phyloP scores from a whole-genome alignment of 1,140 invertebrate genomes.

The Drosophila nikananu region DNA sequence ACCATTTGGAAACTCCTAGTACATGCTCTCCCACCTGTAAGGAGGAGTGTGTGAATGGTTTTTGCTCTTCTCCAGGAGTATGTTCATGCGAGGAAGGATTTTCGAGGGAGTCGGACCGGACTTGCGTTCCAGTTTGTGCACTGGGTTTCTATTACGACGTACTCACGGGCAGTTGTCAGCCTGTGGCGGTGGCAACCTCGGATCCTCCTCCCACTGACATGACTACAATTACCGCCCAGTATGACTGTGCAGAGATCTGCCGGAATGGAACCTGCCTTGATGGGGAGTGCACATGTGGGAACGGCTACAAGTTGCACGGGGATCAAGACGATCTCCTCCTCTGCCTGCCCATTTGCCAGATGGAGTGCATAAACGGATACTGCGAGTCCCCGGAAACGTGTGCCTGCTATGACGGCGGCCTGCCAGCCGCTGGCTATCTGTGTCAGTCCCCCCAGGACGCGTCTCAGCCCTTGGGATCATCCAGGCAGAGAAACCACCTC shows the following conservation, averaged over 20 bases:
- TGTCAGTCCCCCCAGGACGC: conserved; percentile 11
- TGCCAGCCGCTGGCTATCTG: conserved; percentile 10
- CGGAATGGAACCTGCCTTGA: conserved; percentile 54
- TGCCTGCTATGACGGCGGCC: conserved; percentile 39
- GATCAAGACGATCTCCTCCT: conserved; percentile 11
- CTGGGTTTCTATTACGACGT: background rate
- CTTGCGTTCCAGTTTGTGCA: conserved; percentile 3
- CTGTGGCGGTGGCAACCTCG: too few species aligned
- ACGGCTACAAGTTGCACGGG: conserved; percentile 29
- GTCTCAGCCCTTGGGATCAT: background rate
- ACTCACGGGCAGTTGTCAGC: background rate
- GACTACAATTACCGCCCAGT: background rate
- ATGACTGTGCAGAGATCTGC: conserved; percentile 26
- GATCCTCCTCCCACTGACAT: background rate
- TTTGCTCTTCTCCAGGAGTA: conserved; percentile 4
- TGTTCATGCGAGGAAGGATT: conserved; percentile 9
- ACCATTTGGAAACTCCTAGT: background rate
- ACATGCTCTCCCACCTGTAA: background rate
- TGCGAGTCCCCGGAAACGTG: conserved; percentile 49
- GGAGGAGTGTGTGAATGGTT: conserved; percentile 20
- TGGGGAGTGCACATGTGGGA: conserved; percentile 38
- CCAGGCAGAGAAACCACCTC: background rate
- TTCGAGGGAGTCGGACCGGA: background rate
- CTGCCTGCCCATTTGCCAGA: conserved; percentile 54
- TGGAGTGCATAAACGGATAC: conserved; percentile 46